phyloP scores from a whole-genome alignment of 2,888 invertebrate species.

The Plemyria rubiginata region DNA sequence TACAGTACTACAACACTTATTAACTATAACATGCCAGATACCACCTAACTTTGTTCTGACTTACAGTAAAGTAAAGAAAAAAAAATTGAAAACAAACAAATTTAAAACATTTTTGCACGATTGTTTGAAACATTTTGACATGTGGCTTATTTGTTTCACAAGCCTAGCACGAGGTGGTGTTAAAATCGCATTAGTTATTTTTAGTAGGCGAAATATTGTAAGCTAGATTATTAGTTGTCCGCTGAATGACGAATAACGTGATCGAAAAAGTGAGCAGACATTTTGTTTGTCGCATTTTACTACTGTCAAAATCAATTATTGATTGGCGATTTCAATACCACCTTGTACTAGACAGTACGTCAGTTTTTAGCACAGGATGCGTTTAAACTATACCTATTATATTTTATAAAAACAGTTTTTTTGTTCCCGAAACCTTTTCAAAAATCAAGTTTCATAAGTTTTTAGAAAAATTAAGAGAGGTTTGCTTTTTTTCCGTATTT shows the following conservation, averaged over 20 bases:
- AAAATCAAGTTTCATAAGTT: background rate
- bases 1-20: constrained; percentile 9
- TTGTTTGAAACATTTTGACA: background rate
- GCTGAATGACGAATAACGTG: too few species aligned
- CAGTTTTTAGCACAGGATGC: background rate
- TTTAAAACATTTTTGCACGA: constrained; percentile 6
- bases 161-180: background rate
- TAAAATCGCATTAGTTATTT: background rate
- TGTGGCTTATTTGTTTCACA: background rate
- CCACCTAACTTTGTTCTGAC: constrained; percentile 1
- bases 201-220: too few species aligned
- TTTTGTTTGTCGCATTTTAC: background rate
- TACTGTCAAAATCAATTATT: constrained; percentile 1
- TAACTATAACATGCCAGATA: background rate
- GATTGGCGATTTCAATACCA: background rate
- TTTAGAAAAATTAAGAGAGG: background rate
- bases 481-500: background rate
- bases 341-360: constrained; percentile 5
- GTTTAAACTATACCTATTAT: constrained; percentile 4
- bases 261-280: background rate
- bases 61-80: background rate
- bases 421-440: constrained; percentile 18
- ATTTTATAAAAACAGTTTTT: background rate
- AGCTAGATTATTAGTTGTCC: too few species aligned
- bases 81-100: background rate